Evolutionary conservation across 2,888 invertebrate genomes (phyloP).

Genomic region (Neoascia interrupta): DNA sequence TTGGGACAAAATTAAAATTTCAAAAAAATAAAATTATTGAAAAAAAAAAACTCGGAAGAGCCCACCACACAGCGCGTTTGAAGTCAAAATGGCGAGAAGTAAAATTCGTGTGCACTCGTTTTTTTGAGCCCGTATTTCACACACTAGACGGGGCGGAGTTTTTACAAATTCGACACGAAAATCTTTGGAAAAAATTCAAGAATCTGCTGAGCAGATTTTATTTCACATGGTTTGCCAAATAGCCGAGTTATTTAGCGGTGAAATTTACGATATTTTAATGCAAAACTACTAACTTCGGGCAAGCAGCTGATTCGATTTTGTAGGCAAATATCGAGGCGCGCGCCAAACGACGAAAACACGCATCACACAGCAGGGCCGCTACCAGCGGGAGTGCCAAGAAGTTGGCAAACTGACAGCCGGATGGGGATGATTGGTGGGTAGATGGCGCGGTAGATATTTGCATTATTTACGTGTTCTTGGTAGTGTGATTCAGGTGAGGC

Average conservation of each 20-base stretch:
- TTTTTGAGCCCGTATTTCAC: slow-evolving; percentile 46
- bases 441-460: slow-evolving; percentile 16
- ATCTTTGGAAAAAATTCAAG: slow-evolving; percentile 57
- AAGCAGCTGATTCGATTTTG: slow-evolving; percentile 69
- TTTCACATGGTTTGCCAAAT: slow-evolving; percentile 34
- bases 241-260: slow-evolving; percentile 38
- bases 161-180: slow-evolving; percentile 42
- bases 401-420: slow-evolving; percentile 22
- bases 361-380: slow-evolving; percentile 59
- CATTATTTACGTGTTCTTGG: background rate
- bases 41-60: slow-evolving; percentile 42
- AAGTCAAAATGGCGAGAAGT: slow-evolving; percentile 67
- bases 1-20: slow-evolving; percentile 25
- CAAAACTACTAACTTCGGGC: slow-evolving; percentile 62
- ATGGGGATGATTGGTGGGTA: background rate
- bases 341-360: slow-evolving; percentile 70
- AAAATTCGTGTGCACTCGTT: slow-evolving; percentile 52
- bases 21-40: slow-evolving; percentile 33
- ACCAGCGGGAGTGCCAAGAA: slow-evolving; percentile 48
- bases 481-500: background rate
- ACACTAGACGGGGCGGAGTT: slow-evolving; percentile 39
- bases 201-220: slow-evolving; percentile 31
- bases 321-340: slow-evolving; percentile 65
- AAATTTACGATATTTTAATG: slow-evolving; percentile 67
- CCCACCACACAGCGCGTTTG: slow-evolving; percentile 65